phyloP scores from a whole-genome alignment of 2,113 vertebrate species.

The Megaceryle maxima region DNA sequence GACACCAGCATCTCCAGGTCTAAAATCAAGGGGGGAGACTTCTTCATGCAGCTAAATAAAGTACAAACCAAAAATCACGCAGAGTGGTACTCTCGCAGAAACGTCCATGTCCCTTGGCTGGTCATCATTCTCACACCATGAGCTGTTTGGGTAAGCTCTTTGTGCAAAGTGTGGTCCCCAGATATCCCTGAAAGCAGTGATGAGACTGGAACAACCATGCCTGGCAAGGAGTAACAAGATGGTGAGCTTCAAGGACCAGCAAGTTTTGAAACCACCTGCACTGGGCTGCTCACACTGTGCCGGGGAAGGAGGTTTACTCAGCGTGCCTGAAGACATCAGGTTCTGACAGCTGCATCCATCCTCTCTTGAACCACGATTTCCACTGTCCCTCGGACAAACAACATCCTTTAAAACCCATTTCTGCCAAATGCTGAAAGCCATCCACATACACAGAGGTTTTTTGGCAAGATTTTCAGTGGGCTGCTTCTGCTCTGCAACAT shows the following conservation, averaged over 20 bases:
- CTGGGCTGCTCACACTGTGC: neutral
- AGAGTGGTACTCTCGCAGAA: neutral
- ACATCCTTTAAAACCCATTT: neutral
- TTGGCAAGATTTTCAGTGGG: neutral
- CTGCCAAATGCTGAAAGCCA: neutral
- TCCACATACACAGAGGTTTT: neutral
- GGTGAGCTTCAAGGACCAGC: neutral
- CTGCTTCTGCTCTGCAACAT: neutral
- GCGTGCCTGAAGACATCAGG: neutral
- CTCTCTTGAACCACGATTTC: neutral
- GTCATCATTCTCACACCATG: fast-evolving
- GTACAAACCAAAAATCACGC: neutral
- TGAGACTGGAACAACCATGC: neutral
- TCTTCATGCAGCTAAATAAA: neutral
- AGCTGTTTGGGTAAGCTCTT: neutral
- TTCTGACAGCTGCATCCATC: neutral
- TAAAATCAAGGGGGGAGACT: neutral
- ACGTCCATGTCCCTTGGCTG: fast-evolving
- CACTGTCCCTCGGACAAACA: neutral
- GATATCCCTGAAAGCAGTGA: fast-evolving
- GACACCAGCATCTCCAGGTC: neutral
- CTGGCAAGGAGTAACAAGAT: neutral
- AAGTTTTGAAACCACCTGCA: neutral
- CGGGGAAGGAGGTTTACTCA: neutral
- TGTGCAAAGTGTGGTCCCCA: neutral